Evolutionary conservation across 2,113 vertebrate genomes (phyloP).

Genomic region (Gallinago media): DNA sequence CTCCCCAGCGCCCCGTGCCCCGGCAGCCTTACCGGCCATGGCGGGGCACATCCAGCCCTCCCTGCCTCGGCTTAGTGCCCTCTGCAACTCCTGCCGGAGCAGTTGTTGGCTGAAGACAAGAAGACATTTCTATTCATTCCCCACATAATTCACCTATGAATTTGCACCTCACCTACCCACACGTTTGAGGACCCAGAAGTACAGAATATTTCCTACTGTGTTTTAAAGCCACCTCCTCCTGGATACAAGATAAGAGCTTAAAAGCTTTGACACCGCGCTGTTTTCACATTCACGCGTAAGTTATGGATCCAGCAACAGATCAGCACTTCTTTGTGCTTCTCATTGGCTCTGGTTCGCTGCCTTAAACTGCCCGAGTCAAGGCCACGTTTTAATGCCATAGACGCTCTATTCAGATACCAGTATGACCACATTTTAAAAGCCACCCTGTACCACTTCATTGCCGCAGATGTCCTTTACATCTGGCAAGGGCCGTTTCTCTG

Average conservation of each 20-base stretch:
- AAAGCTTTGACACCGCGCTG: slow-evolving; percentile 18
- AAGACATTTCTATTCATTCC: slow-evolving; percentile 31
- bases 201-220: slow-evolving; percentile 37
- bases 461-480: slow-evolving; percentile 86
- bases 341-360: slow-evolving; percentile 67
- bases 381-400: slow-evolving; percentile 73
- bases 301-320: slow-evolving; percentile 65
- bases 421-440: slow-evolving; percentile 81
- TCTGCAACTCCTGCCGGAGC: slow-evolving; percentile 10
- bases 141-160: slow-evolving; percentile 41
- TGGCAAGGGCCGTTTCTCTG: slow-evolving; percentile 79
- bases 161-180: slow-evolving; percentile 36
- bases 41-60: neutral
- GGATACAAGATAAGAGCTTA: slow-evolving; percentile 55
- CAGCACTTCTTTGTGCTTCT: slow-evolving; percentile 71
- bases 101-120: slow-evolving; percentile 49
- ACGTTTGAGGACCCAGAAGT: slow-evolving; percentile 1
- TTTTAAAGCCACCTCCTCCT: slow-evolving; percentile 52
- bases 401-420: slow-evolving; percentile 75
- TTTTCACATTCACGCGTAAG: slow-evolving; percentile 62
- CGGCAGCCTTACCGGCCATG: neutral
- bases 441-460: slow-evolving; percentile 79
- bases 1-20: neutral
- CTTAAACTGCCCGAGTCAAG: slow-evolving; percentile 70
- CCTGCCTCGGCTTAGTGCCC: slow-evolving; percentile 8